phyloP scores from a whole-genome alignment of 2,888 invertebrate species.

The Tridacna gigas region DNA sequence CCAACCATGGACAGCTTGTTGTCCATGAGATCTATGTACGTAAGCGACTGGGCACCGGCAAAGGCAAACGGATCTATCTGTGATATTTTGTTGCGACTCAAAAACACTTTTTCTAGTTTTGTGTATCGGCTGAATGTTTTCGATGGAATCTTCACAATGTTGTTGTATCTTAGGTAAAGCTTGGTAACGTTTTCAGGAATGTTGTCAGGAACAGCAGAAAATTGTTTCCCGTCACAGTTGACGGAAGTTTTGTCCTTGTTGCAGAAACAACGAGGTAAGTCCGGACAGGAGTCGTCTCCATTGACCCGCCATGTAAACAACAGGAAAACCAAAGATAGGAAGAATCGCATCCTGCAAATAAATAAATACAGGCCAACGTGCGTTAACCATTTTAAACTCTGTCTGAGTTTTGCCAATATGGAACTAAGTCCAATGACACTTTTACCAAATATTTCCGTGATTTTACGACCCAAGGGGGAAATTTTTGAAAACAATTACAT shows the following conservation, averaged over 20 bases:
- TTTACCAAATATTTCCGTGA: too few relatives aligned
- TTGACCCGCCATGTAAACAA: neutral
- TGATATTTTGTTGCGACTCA: constrained; percentile 63
- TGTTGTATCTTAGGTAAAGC: constrained; percentile 68
- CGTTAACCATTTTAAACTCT: too few relatives aligned
- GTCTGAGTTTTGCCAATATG: too few relatives aligned
- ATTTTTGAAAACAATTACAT: too few relatives aligned
- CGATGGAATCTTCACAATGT: constrained; percentile 50
- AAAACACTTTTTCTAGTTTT: constrained; percentile 52
- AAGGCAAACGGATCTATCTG: constrained; percentile 64
- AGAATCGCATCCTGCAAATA: neutral
- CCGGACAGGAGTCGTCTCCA: constrained; percentile 48
- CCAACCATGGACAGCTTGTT: constrained; percentile 62
- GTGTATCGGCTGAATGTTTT: constrained; percentile 40
- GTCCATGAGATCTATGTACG: constrained; percentile 60
- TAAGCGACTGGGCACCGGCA: constrained; percentile 45
- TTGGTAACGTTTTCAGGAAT: constrained; percentile 67
- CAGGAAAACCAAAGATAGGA: neutral
- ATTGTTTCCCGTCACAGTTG: constrained; percentile 70
- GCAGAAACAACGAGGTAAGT: constrained; percentile 68
- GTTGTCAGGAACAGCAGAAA: constrained; percentile 57
- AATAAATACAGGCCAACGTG: too few relatives aligned
- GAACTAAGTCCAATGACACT: too few relatives aligned
- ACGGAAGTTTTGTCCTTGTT: constrained; percentile 68
- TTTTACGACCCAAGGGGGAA: too few relatives aligned